A percentile compares a stretch with the other conserved stretches of the same genome.
Evolutionary conservation across 2,888 invertebrate genomes (phyloP).

Genomic region (Onthophagus sagittarius): DNA sequence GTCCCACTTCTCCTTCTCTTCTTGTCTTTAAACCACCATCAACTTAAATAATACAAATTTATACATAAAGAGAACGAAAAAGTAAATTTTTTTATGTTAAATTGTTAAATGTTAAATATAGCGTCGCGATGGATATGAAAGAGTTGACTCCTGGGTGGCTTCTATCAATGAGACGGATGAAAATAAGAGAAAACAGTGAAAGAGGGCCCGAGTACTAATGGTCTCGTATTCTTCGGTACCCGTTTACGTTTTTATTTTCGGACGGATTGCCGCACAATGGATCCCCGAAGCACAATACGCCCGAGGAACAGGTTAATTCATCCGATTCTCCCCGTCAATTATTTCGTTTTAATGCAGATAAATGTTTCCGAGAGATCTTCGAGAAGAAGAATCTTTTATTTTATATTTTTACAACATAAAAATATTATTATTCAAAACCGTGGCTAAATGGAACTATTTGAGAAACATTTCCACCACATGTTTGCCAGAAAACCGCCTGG

Average conservation of each 20-base stretch:
- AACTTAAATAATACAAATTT: neutral
- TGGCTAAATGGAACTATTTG: neutral
- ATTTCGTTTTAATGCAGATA: constrained; percentile 23
- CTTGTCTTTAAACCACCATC: neutral
- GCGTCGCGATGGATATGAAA: constrained; percentile 15
- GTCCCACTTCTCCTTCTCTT: neutral
- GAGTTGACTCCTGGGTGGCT: constrained; percentile 36
- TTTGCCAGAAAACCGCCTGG: neutral
- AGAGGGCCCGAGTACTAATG: constrained; percentile 19
- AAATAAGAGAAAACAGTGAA: constrained; percentile 17
- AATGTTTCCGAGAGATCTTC: constrained; percentile 11
- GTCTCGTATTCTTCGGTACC: constrained; percentile 20
- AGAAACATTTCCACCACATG: constrained; percentile 11
- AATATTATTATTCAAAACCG: neutral
- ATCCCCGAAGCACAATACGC: constrained; percentile 4
- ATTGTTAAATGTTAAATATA: constrained; percentile 30
- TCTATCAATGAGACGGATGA: constrained; percentile 15
- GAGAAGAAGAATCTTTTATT: neutral
- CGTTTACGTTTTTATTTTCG: constrained; percentile 18
- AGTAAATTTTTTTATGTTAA: constrained; percentile 1
- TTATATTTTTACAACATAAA: neutral
- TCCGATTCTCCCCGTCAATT: constrained; percentile 21
- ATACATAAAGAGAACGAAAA: too few relatives aligned
- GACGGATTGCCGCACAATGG: constrained; percentile 20
- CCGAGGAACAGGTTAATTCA: constrained; percentile 21